Evolutionary conservation across 2,888 invertebrate genomes (phyloP).

Genomic region (Spodoptera exigua): DNA sequence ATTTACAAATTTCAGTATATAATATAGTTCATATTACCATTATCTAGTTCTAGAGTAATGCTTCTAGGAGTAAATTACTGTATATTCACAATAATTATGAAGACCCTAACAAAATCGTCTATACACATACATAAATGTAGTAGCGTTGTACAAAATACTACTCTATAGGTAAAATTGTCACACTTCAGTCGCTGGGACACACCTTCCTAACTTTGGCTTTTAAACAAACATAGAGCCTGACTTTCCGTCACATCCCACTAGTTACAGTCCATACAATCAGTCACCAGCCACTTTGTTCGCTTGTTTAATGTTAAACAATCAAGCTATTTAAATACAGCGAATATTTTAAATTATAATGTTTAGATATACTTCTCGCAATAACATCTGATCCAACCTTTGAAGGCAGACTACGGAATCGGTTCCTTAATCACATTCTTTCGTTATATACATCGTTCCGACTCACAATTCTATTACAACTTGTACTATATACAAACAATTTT

Average conservation of each 20-base stretch:
- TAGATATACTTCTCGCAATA: slow-evolving; percentile 67
- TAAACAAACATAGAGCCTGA: slow-evolving; percentile 68
- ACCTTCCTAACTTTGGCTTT: slow-evolving; percentile 66
- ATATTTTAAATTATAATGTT: slow-evolving; percentile 79
- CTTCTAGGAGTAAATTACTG: slow-evolving; percentile 83
- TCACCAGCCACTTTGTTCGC: slow-evolving; percentile 82
- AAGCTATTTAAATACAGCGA: slow-evolving; percentile 86
- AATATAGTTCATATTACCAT: slow-evolving; percentile 80
- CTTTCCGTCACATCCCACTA: slow-evolving; percentile 63
- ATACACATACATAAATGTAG: slow-evolving; percentile 79
- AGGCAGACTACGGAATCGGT: slow-evolving; percentile 70
- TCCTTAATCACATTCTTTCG: slow-evolving; percentile 77
- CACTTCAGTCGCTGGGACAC: slow-evolving; percentile 70
- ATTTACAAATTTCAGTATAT: slow-evolving; percentile 88
- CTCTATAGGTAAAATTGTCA: slow-evolving; percentile 74
- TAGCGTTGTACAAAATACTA: slow-evolving; percentile 87
- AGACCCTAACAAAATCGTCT: slow-evolving; percentile 81
- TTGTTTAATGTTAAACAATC: slow-evolving; percentile 77
- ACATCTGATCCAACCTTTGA: slow-evolving; percentile 64
- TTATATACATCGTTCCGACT: slow-evolving; percentile 84
- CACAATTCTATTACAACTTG: slow-evolving; percentile 86
- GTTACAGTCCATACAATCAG: slow-evolving; percentile 54
- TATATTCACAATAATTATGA: slow-evolving; percentile 88
- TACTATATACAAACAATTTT: slow-evolving; percentile 89
- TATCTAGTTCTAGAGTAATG: slow-evolving; percentile 81